A percentile compares a stretch with the other conserved stretches of the same genome.
Evolutionary conservation across 1,140 invertebrate species (phyloP).

Genomic region (Bombus superbus): DNA sequence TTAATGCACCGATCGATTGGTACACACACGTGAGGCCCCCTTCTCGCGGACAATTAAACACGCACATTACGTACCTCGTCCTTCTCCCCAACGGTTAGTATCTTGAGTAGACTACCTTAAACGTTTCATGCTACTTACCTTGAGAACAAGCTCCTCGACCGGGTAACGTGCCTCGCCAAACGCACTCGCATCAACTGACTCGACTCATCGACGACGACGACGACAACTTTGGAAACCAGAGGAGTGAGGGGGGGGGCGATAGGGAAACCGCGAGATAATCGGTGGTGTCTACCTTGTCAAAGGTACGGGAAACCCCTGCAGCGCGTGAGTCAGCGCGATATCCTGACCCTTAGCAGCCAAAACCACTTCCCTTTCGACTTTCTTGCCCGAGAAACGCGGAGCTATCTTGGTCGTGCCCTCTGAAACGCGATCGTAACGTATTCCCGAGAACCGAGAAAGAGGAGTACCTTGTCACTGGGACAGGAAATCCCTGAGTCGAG

Average conservation of each 20-base stretch:
- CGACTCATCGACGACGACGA: conserved; percentile 52
- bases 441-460: background rate
- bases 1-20: background rate
- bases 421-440: conserved; percentile 72
- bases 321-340: conserved; percentile 84
- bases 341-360: conserved; percentile 83
- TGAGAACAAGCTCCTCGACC: background rate
- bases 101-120: conserved; percentile 30
- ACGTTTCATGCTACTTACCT: conserved; percentile 63
- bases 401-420: conserved; percentile 82
- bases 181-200: conserved; percentile 16
- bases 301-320: conserved; percentile 84
- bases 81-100: conserved; percentile 6
- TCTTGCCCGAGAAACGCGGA: conserved; percentile 84
- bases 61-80: conserved; percentile 55
- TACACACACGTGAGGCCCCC: background rate
- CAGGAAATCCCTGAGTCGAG: conserved; percentile 85
- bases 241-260: background rate
- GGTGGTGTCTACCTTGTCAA: conserved; percentile 83
- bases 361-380: conserved; percentile 86
- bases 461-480: conserved; percentile 86
- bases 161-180: background rate
- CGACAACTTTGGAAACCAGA: conserved; percentile 28
- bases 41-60: background rate
- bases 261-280: background rate